Evolutionary conservation across 2,888 invertebrate genomes (phyloP).

Genomic region (Caenorhabditis drosophilae): DNA sequence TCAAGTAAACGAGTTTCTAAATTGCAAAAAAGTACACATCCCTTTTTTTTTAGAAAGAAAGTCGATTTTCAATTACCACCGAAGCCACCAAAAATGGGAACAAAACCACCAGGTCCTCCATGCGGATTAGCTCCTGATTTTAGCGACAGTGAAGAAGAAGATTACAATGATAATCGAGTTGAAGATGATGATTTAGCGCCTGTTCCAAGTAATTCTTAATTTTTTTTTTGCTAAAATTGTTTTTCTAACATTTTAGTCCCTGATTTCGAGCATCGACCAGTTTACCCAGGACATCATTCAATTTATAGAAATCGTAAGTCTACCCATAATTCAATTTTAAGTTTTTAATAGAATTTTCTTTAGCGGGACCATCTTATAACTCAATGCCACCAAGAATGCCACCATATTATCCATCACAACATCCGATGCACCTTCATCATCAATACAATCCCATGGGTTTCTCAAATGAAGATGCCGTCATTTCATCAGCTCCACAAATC

Average conservation of each 20-base stretch:
- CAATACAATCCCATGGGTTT: conserved; percentile 45
- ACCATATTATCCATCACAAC: conserved; percentile 6
- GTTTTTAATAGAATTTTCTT: conserved; percentile 14
- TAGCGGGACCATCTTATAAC: conserved; percentile 1
- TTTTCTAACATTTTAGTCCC: conserved; percentile 37
- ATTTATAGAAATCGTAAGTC: conserved; percentile 28
- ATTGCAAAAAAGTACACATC: neutral
- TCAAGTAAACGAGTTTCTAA: conserved; percentile 2
- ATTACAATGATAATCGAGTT: conserved; percentile 27
- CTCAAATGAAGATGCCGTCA: conserved; percentile 28
- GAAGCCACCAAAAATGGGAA: conserved; percentile 19
- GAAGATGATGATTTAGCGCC: conserved; percentile 57
- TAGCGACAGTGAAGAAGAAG: conserved; percentile 50
- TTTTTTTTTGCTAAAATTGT: neutral
- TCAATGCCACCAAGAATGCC: conserved; percentile 37
- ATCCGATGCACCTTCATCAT: too few species aligned
- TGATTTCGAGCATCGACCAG: conserved; percentile 14
- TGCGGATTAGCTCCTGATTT: conserved; percentile 52
- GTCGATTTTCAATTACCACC: conserved; percentile 48
- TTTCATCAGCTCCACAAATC: conserved; percentile 44
- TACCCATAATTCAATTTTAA: conserved; percentile 21
- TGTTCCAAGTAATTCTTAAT: conserved; percentile 40
- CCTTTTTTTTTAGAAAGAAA: conserved; percentile 26
- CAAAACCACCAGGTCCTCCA: conserved; percentile 56
- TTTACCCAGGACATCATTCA: conserved; percentile 13